Percentiles rank a stretch among this genome's conserved stretches.
Evolutionary conservation across 2,888 invertebrate species (phyloP).

Genomic region (Lochmaea capreae): DNA sequence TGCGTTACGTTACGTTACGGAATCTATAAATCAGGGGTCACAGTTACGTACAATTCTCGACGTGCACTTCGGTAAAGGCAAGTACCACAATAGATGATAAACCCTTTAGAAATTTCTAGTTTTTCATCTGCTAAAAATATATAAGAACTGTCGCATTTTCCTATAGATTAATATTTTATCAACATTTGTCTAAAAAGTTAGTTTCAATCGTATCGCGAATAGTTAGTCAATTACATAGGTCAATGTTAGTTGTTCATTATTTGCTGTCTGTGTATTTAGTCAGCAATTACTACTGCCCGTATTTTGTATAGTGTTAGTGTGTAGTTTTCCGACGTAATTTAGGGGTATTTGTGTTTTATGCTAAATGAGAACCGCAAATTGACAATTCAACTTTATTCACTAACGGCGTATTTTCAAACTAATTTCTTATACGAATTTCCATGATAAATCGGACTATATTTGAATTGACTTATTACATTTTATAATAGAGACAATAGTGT

Average conservation of each 20-base stretch:
- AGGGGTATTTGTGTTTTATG: background rate
- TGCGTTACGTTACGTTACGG: no score
- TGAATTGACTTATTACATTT: no score
- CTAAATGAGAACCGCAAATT: background rate
- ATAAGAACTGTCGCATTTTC: background rate
- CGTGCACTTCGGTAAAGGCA: no score
- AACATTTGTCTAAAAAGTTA: background rate
- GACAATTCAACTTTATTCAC: background rate
- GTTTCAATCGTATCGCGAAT: background rate
- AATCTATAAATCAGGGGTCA: no score
- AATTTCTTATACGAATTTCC: background rate
- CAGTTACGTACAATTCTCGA: no score
- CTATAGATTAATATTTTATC: background rate
- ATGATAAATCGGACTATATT: background rate
- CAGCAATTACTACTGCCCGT: constrained; percentile 4
- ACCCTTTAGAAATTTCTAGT: no score
- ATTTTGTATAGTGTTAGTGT: background rate
- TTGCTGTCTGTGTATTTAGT: background rate
- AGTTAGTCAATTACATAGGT: background rate
- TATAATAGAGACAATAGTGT: no score
- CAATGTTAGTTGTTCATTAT: constrained; percentile 2
- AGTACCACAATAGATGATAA: no score
- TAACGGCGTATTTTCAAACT: background rate
- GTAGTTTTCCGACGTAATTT: background rate
- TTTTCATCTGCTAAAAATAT: no score